phyloP scores from a whole-genome alignment of 2,797 vertebrate species.

The Tolypeutes matacus region DNA sequence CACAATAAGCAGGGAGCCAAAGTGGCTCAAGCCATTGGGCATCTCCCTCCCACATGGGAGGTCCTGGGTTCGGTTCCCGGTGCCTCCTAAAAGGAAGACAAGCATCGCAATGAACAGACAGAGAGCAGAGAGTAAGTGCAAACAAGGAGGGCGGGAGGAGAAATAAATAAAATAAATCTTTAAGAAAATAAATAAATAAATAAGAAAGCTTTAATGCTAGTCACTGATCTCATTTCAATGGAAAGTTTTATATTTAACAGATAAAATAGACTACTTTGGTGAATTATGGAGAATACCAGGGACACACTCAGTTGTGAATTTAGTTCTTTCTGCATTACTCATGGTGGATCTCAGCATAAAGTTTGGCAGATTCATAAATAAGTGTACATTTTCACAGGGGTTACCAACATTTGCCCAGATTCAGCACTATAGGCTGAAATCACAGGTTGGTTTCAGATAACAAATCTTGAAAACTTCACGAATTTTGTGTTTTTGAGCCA shows the following conservation, averaged over 20 bases:
- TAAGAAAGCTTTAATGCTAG: neutral
- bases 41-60: too few relatives aligned
- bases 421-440: neutral
- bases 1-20: too few relatives aligned
- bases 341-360: neutral
- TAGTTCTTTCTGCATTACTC: neutral
- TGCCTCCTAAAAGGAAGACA: too few relatives aligned
- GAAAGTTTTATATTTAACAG: slow-evolving; percentile 14
- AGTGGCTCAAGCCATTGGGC: too few relatives aligned
- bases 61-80: too few relatives aligned
- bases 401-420: neutral
- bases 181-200: too few relatives aligned
- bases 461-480: neutral
- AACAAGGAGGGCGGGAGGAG: too few relatives aligned
- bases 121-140: too few relatives aligned
- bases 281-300: neutral
- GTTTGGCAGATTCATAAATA: neutral
- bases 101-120: too few relatives aligned
- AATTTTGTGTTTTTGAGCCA: neutral
- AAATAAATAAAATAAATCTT: too few relatives aligned
- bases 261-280: neutral
- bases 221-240: slow-evolving; percentile 30
- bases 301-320: neutral
- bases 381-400: neutral
- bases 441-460: neutral